Evolutionary conservation across 2,797 vertebrate species (phyloP).

Genomic region (Glyptemys insculpta): DNA sequence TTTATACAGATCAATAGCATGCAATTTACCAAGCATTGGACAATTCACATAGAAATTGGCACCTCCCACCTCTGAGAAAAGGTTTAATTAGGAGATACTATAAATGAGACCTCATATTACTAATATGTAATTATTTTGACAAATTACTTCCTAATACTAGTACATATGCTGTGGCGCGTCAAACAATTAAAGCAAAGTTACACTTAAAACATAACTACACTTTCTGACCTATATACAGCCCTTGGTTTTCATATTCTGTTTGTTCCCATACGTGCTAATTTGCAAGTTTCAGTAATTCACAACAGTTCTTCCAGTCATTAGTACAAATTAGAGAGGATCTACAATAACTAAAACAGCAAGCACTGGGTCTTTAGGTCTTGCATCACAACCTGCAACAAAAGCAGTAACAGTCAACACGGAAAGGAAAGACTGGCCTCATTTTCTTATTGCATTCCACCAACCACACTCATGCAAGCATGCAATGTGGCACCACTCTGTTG

Average conservation of each 20-base stretch:
- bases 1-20: background rate
- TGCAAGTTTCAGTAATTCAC: background rate
- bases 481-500: background rate
- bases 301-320: background rate
- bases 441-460: background rate
- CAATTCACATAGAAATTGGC: background rate
- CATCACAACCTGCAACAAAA: background rate
- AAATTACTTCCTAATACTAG: background rate
- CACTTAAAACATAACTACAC: background rate
- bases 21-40: background rate
- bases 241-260: background rate
- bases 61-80: background rate
- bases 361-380: background rate
- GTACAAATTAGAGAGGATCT: rapidly evolving
- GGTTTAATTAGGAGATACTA: background rate
- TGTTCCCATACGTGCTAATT: background rate
- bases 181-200: background rate
- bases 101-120: too few relatives aligned
- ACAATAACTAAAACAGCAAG: background rate
- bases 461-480: background rate
- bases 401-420: background rate
- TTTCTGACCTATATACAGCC: background rate
- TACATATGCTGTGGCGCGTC: background rate
- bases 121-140: background rate
- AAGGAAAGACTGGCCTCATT: background rate